phyloP scores from a whole-genome alignment of 2,888 invertebrate species.

The Lycaena phlaeas region DNA sequence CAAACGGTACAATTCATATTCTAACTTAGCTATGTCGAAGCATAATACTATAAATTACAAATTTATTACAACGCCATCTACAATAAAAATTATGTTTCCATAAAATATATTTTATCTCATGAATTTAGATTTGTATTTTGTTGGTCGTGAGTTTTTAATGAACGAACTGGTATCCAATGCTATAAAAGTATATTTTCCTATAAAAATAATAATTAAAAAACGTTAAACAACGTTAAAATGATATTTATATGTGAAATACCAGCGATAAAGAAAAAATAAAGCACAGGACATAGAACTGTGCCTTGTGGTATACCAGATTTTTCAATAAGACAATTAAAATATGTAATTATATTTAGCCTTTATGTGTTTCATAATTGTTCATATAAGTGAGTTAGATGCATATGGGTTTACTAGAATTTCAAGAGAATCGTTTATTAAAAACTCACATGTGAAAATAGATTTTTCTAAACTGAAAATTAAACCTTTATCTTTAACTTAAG shows the following conservation, averaged over 20 bases:
- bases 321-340: not conserved
- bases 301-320: not conserved
- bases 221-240: too few relatives aligned
- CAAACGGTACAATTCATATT: conserved; percentile 38
- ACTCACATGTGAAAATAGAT: not conserved
- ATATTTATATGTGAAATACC: not conserved
- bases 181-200: too few relatives aligned
- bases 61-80: conserved; percentile 55
- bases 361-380: not conserved
- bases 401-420: not conserved
- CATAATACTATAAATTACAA: conserved; percentile 67
- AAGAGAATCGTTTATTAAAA: not conserved
- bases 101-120: not conserved
- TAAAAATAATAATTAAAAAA: too few relatives aligned
- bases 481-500: not conserved
- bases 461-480: not conserved
- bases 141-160: not conserved
- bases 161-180: too few relatives aligned
- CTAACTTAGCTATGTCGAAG: conserved; percentile 64
- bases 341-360: not conserved
- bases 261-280: not conserved
- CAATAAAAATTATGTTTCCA: conserved; percentile 16
- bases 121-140: not conserved
- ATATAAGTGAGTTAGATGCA: too few relatives aligned
- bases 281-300: not conserved